Percentiles rank a stretch among this genome's conserved stretches.
Evolutionary conservation across 2,888 invertebrate genomes (phyloP).

Genomic region (Thymelicus sylvestris): DNA sequence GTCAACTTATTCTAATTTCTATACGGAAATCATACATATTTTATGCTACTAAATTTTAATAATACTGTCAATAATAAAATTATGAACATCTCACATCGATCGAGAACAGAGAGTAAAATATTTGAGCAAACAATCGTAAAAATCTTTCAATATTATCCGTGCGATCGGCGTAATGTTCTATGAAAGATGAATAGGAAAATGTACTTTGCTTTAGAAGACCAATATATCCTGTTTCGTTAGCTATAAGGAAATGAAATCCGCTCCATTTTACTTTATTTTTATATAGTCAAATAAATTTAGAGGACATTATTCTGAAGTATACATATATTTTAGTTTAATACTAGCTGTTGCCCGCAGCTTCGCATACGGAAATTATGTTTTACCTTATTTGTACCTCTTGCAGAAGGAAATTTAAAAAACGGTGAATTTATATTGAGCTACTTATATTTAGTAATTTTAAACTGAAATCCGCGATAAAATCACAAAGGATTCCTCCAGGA

Average conservation of each 20-base stretch:
- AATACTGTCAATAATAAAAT: neutral
- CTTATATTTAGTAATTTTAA: too few species aligned
- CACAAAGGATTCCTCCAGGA: too few species aligned
- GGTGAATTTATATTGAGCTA: too few species aligned
- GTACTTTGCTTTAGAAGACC: conserved; percentile 3
- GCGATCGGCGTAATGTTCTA: conserved; percentile 73
- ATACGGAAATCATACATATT: neutral
- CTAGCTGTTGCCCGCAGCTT: too few species aligned
- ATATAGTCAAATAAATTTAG: too few species aligned
- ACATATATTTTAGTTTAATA: too few species aligned
- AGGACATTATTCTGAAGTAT: too few species aligned
- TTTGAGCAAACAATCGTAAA: conserved; percentile 63
- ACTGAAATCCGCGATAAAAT: too few species aligned
- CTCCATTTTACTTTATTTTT: neutral
- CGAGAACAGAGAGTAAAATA: conserved; percentile 49
- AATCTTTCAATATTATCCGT: conserved; percentile 66
- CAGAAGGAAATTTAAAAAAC: too few species aligned
- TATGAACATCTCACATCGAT: neutral
- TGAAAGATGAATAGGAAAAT: conserved; percentile 45
- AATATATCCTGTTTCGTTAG: neutral
- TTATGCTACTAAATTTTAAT: neutral
- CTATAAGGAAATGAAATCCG: neutral
- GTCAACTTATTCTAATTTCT: too few species aligned
- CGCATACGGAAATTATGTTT: too few species aligned
- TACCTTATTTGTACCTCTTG: too few species aligned